Base-by-base conservation (phyloP, 1,140 invertebrate genomes). In the Drosophila teissieri region DNA sequence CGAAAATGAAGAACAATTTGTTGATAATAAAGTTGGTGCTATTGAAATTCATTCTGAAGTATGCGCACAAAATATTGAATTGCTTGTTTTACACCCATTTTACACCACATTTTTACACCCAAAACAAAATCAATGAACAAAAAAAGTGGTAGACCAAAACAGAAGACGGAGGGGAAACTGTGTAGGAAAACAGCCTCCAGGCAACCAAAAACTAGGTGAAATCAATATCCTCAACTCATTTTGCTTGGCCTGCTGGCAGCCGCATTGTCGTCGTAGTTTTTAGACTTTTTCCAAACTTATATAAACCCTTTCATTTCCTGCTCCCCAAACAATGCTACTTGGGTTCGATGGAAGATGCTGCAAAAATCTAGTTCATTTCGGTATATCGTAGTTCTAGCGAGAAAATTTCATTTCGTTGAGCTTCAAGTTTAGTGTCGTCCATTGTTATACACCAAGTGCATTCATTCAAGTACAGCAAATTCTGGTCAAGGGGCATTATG, bases 191-290 rank as follows among this genome's bases (percentile, higher is more conserved):
- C 65, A 73, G 72, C 57, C 60, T 49, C 61, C 37, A 55, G 48
- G 48, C 46, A 78, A 70, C 69, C 37, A 53, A 61, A 51, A 88
- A 86, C 62, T 88, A 88, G 79, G 75, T 82, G 79, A 88, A 88
- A 88, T 88, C 83, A 83, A 86, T 86, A 86, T 75, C 52, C 78
- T 82, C 73, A 64, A 82, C 58, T 79, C 75, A 88, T 88, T 86
- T 68, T 82, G 65, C 65, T 54, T 54, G 51, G 72, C 60, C 45
- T 61, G 31, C 62, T 67, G 58, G 63, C 67, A 73, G 51, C 46
- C 69, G 57, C 80, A 80, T 84, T 75, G 76, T 67, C 51, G 42
- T 76, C 58, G 58, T 34, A 44, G 51, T 49, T 62, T 24, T 37
- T 56, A 36, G 44, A 63, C 57, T 46, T 61, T 63, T 52, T 39